A percentile compares a stretch with the other conserved stretches of the same genome.
These are phyloP conservation scores for Sebastes oblongus DNA, from an alignment of 2,797 vertebrate species.

Conservation along the genomic window DNA sequence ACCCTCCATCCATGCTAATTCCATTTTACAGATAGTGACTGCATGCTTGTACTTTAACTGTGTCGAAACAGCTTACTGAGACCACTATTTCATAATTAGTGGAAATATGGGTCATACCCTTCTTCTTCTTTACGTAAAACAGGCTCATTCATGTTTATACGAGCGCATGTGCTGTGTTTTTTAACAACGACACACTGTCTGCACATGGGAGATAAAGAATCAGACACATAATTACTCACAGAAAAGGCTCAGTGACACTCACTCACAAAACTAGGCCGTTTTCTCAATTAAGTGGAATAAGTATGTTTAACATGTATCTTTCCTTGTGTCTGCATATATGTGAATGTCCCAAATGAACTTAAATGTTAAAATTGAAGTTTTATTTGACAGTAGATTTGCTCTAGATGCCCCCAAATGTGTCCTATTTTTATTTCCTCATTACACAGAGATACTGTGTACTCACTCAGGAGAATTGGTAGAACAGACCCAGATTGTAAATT, in stretches of 20 bases:
- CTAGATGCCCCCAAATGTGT: not conserved
- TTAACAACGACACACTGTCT: slow-evolving; percentile 31
- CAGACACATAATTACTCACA: slow-evolving; percentile 21
- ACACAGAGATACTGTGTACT: not conserved
- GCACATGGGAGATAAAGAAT: slow-evolving; percentile 42
- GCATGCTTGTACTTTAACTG: slow-evolving; percentile 3
- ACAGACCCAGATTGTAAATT: not conserved
- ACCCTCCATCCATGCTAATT: slow-evolving; percentile 6
- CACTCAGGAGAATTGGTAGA: not conserved
- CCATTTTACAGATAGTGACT: slow-evolving; percentile 16
- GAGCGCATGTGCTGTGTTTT: slow-evolving; percentile 31
- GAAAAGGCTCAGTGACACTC: not conserved
- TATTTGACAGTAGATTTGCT: not conserved
- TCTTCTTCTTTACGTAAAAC: slow-evolving; percentile 34
- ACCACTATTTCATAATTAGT: slow-evolving; percentile 48
- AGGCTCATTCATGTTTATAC: slow-evolving; percentile 51
- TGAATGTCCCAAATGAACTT: not conserved
- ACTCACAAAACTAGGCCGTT: not conserved
- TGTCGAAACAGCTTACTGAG: slow-evolving; percentile 32
- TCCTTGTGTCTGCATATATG: not conserved
- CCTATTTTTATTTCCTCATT: not conserved
- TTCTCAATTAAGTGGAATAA: not conserved
- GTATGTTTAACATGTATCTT: not conserved
- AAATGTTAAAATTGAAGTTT: not conserved
- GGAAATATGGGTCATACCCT: slow-evolving; percentile 52